Percentiles rank a stretch among this genome's conserved stretches.
phyloP scores from a whole-genome alignment of 1,140 invertebrate genomes.

The Drosophila rufa region DNA sequence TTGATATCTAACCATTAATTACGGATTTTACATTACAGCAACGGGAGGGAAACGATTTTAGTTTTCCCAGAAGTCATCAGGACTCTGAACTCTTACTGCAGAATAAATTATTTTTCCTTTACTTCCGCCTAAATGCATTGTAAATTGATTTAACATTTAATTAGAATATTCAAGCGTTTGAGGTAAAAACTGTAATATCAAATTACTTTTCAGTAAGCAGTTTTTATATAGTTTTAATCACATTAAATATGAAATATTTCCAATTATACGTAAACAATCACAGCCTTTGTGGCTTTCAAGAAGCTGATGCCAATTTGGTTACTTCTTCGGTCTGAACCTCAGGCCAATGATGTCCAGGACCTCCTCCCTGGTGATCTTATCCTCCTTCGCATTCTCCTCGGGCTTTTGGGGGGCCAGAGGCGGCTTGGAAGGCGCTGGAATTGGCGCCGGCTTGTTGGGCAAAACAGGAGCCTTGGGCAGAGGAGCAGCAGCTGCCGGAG shows the following conservation, averaged over 20 bases:
- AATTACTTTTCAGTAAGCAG: background rate
- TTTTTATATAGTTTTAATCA: background rate
- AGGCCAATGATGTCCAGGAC: constrained; percentile 57
- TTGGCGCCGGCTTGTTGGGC: constrained; percentile 14
- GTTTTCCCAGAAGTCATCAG: background rate
- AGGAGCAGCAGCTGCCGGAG: background rate
- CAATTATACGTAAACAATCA: background rate
- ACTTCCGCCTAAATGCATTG: background rate
- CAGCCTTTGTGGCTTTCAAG: background rate
- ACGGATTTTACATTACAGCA: background rate
- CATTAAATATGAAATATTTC: background rate
- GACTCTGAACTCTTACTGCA: background rate
- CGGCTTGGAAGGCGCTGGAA: background rate
- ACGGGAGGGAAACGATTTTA: background rate
- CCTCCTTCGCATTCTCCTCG: constrained; percentile 31
- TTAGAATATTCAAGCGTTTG: background rate
- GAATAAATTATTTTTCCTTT: background rate
- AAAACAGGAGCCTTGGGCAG: background rate
- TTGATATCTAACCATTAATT: constrained; percentile 20
- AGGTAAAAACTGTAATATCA: background rate
- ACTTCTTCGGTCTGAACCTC: background rate
- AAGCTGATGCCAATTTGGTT: background rate
- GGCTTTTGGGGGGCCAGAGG: background rate
- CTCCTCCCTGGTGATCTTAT: constrained; percentile 57
- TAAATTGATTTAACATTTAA: background rate